Evolutionary conservation across 1,140 invertebrate genomes (phyloP), one percentile per base, ranked within the genome.

Genomic region (Leptonema lineaticorne): DNA sequence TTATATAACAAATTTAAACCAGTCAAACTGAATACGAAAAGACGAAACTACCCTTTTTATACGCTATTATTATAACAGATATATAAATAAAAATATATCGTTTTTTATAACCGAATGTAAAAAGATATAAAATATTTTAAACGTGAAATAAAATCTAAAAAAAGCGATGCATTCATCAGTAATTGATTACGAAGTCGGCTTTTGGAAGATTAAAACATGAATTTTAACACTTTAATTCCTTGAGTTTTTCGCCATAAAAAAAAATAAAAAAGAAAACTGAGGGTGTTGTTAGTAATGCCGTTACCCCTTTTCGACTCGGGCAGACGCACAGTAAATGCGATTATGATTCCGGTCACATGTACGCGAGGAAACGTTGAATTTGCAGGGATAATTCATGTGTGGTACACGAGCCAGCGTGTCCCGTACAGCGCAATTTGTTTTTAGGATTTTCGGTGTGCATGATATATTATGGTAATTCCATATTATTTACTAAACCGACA

Each of bases 401-500:
- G 22, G 50, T 53, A 53, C 50, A 53, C 27, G 50, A 26, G 50
- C 46, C 46, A 20, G 46, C 22, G 50, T 11, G 2, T 11, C 37
- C 37, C 37, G 9, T 41, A 3, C 24, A 5, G 9, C 27, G 27
- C 50, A 53, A 53, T 53, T 53, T 24, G 50, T 53, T 53, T 53
- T 53, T 53, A 20, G 27, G 50, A 53, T 26, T 24, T 24, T 24
- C 22, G 50, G 24, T 26, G 22, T 53, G 50, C 50, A 24, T 53
- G 50, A 53, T 53, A 53, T 24, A 53, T 53, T 53, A 53, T 53
- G 50, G 50, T 53, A 53, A 53, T 53, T 53, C 50, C 27, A 20
- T 18, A 22, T 24, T 53, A 53, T 53, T 53, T 53, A 53, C 18
- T 53, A 53, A 53, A 53, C 22, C 20, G 50, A 53, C 22, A 53